phyloP scores from a whole-genome alignment of 2,797 vertebrate genomes.

The Phrynocephalus vlangalii region DNA sequence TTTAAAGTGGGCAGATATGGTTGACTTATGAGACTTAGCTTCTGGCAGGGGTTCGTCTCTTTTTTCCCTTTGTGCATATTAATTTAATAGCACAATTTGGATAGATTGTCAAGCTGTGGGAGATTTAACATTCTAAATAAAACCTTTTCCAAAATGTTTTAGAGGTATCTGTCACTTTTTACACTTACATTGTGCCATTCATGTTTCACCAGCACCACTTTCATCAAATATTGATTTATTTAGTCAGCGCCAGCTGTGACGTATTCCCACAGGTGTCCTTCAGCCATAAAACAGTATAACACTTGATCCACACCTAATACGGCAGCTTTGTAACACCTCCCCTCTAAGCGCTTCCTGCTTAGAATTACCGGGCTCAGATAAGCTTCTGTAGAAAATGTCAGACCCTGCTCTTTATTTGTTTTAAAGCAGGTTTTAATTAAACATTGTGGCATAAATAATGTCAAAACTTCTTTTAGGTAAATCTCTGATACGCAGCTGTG shows the following conservation, averaged over 20 bases:
- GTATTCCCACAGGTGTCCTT: conserved; percentile 51
- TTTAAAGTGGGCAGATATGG: background rate
- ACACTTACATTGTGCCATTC: conserved; percentile 24
- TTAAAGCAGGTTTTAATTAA: conserved; percentile 67
- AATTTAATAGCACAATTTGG: conserved; percentile 39
- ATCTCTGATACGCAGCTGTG: conserved; percentile 33
- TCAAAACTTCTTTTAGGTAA: conserved; percentile 51
- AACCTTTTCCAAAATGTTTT: conserved; percentile 50
- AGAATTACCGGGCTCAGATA: conserved; percentile 47
- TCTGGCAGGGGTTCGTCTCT: background rate
- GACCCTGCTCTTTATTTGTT: conserved; percentile 54
- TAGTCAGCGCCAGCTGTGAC: conserved; percentile 31
- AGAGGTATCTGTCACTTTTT: conserved; percentile 31
- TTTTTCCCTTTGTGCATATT: conserved; percentile 35
- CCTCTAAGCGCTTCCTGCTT: conserved; percentile 18
- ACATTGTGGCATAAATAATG: conserved; percentile 55
- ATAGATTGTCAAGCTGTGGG: conserved; percentile 7
- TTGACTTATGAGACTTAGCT: conserved; percentile 24
- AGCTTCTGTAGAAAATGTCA: conserved; percentile 58
- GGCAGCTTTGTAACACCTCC: conserved; percentile 33
- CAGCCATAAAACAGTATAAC: conserved; percentile 36
- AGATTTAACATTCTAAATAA: conserved; percentile 48
- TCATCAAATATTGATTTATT: conserved; percentile 45
- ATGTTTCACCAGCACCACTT: background rate
- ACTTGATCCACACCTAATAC: conserved; percentile 26